Evolutionary conservation across 2,797 vertebrate species (phyloP), one percentile per base, ranked within the genome.

Genomic region (Syngnathus rostellatus): DNA sequence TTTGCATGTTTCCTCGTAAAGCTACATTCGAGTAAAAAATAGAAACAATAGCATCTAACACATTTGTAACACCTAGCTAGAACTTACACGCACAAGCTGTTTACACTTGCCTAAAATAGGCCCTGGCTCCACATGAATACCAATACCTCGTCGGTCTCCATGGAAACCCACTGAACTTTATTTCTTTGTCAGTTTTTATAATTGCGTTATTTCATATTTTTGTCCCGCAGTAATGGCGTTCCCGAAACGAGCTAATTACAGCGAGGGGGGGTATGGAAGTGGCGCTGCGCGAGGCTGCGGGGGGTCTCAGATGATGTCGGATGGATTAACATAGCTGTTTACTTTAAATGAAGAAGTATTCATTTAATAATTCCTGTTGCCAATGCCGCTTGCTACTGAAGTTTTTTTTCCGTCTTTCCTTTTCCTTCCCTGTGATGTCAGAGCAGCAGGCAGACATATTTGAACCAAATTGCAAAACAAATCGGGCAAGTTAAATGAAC

Each of bases 211-310:
- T 85, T 81, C 55, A 60, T 67, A 68, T 80, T 80, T 81, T 37
- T 73, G 78, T 80, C 55, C 85, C 80, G 64, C 78, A 76, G 83
- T 86, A 85, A 84, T 82, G 85, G 79, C 75, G 72, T 72, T 77
- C 68, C 31, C 77, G 78, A 86, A 89, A 89, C 73, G 66, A 87
- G 88, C 85, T 90, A 89, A 91, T 90, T 90, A 89, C 80, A 81
- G 81, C 72, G 55, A 71, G 60, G 39, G 59, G n/a, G 55, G 25
- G 37, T 83, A 77, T 70, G 68, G 73, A 62, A 78, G 74, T 72
- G 79, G 19, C 41, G 63, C 86, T 82, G 84, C 51, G 85, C 41
- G 69, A 55, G 74, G 77, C 73, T 80, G 83, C 76, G 67, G 85
- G 85, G 81, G 80, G 79, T 77, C 83, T 85, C 78, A 73, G 83